Evolutionary conservation across 2,797 vertebrate species (phyloP).

Genomic region (Eptatretus atami): DNA sequence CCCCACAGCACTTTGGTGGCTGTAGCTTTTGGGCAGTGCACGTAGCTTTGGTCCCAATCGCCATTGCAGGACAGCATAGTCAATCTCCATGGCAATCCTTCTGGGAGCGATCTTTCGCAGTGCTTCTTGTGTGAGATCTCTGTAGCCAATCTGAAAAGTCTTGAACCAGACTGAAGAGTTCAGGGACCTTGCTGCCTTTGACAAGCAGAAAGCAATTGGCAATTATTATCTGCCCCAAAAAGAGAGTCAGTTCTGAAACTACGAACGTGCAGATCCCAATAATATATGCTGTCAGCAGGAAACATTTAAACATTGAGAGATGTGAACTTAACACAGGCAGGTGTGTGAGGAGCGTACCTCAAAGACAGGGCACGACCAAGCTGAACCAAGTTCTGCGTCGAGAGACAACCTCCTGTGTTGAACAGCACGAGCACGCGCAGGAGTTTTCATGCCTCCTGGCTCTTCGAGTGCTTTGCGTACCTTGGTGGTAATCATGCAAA

Average conservation of each 20-base stretch:
- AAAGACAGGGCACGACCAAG: constrained; percentile 80
- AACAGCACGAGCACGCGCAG: constrained; percentile 91
- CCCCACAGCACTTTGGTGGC: constrained; percentile 84
- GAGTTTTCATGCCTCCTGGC: constrained; percentile 73
- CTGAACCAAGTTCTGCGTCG: constrained; percentile 70
- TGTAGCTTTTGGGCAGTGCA: constrained; percentile 88
- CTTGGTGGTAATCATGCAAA: constrained; percentile 14
- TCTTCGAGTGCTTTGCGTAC: constrained; percentile 73
- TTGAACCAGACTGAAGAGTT: constrained; percentile 96
- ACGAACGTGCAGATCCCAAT: not conserved
- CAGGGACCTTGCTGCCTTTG: constrained; percentile 73
- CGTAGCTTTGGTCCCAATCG: constrained; percentile 83
- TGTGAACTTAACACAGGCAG: too few relatives aligned
- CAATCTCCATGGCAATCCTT: constrained; percentile 99
- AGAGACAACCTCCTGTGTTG: constrained; percentile 92
- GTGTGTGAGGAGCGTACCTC: constrained; percentile 26
- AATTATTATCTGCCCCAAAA: too few relatives aligned
- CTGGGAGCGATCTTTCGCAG: constrained; percentile 68
- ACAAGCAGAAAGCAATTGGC: too few relatives aligned
- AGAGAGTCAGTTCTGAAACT: too few relatives aligned
- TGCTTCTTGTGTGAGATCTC: constrained; percentile 58
- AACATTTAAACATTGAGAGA: too few relatives aligned
- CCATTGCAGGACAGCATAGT: constrained; percentile 93
- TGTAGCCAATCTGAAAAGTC: constrained; percentile 87
- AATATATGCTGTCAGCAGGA: constrained; percentile 5